These are phyloP conservation scores for Drosophila ogumai DNA, from an alignment of 1,140 invertebrate species.

Conservation along the genomic window DNA sequence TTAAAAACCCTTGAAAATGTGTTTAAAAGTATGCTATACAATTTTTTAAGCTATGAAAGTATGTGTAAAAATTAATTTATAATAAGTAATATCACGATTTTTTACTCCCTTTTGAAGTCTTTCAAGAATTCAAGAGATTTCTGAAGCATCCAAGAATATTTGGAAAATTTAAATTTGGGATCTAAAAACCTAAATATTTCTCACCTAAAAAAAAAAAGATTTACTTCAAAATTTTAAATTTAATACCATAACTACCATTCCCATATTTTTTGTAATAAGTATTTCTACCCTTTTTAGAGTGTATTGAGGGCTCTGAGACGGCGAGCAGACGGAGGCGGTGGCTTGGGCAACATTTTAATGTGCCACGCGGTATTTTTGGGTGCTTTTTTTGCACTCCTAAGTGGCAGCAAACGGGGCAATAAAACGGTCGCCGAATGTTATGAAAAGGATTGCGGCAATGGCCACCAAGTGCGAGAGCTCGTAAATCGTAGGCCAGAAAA, in stretches of 20 bases:
- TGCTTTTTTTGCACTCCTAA: constrained; percentile 41
- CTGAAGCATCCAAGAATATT: background rate
- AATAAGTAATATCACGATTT: background rate
- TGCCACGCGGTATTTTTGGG: constrained; percentile 52
- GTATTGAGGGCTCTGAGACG: background rate
- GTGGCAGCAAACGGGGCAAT: constrained; percentile 71
- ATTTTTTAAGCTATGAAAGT: background rate
- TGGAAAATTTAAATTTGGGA: background rate
- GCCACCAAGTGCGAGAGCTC: constrained; percentile 53
- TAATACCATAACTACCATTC: background rate
- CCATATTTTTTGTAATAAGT: background rate
- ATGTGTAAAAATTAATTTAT: background rate
- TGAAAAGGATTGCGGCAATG: constrained; percentile 69
- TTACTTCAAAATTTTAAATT: background rate
- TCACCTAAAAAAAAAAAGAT: too few relatives aligned
- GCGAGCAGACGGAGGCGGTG: background rate
- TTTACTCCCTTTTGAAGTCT: background rate
- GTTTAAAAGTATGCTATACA: background rate
- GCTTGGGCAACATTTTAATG: constrained; percentile 73
- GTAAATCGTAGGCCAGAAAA: constrained; percentile 66
- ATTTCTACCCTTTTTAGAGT: background rate
- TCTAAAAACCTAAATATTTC: too few relatives aligned
- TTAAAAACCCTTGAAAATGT: background rate
- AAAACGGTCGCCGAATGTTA: constrained; percentile 76
- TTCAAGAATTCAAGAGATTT: background rate